A percentile compares a stretch with the other conserved stretches of the same genome.
These are phyloP conservation scores for Syrphus vitripennis DNA, from an alignment of 2,888 invertebrate genomes.

Conservation along the genomic window DNA sequence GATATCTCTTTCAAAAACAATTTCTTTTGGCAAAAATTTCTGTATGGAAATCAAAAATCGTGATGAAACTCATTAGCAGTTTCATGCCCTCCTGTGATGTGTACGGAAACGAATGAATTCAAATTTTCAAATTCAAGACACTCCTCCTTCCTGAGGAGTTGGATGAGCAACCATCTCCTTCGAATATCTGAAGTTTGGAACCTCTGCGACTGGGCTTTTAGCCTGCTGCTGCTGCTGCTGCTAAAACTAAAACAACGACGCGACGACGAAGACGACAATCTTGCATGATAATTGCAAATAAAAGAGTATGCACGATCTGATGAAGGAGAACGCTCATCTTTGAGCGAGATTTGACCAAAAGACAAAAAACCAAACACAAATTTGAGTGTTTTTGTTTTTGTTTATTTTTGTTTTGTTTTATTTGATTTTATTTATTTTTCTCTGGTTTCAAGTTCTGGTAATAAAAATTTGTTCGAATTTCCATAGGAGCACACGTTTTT, in stretches of 20 bases:
- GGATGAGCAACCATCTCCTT: neutral
- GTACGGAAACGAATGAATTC: slow-evolving; percentile 65
- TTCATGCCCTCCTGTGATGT: slow-evolving; percentile 50
- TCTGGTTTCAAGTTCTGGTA: slow-evolving; percentile 50
- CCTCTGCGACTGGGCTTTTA: neutral
- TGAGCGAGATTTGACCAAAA: slow-evolving; percentile 51
- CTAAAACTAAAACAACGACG: slow-evolving; percentile 28
- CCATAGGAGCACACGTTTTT: slow-evolving; percentile 70
- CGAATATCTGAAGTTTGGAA: neutral
- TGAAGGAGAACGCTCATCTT: slow-evolving; percentile 42
- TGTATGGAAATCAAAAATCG: slow-evolving; percentile 71
- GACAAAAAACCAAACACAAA: slow-evolving; percentile 21
- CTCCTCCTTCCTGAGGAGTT: slow-evolving; percentile 2
- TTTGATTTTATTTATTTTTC: slow-evolving; percentile 9
- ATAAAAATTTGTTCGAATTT: slow-evolving; percentile 70
- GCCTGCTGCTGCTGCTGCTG: neutral
- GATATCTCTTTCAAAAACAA: slow-evolving; percentile 8
- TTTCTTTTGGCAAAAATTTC: slow-evolving; percentile 50
- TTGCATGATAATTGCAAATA: slow-evolving; percentile 70
- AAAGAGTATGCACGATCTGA: slow-evolving; percentile 69
- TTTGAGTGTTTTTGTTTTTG: slow-evolving; percentile 14
- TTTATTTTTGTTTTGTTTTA: too few species aligned
- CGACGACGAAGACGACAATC: slow-evolving; percentile 56
- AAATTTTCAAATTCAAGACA: slow-evolving; percentile 64
- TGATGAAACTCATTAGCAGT: slow-evolving; percentile 71